A percentile compares a stretch with the other conserved stretches of the same genome.
Evolutionary conservation across 2,888 invertebrate species (phyloP).

Genomic region (Teleogryllus oceanicus): DNA sequence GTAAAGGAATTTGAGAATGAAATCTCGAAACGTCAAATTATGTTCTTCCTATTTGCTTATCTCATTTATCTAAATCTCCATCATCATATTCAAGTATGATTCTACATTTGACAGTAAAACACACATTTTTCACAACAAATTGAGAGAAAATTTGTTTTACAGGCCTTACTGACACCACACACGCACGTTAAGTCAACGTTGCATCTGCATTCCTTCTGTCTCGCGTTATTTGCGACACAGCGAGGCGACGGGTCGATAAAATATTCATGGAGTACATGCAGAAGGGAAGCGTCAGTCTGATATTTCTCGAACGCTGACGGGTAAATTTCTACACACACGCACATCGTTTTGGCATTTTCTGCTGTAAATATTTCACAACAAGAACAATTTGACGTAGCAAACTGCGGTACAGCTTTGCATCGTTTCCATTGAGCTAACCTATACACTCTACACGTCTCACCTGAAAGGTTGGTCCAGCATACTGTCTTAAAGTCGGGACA

Average conservation of each 20-base stretch:
- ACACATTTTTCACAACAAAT: too few species aligned
- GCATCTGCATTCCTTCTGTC: neutral
- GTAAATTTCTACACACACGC: conserved; percentile 2
- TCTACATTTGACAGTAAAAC: too few species aligned
- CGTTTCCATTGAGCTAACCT: neutral
- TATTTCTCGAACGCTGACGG: neutral
- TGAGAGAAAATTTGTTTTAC: too few species aligned
- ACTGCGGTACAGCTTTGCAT: neutral
- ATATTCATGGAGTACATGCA: conserved; percentile 6
- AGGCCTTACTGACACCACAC: neutral
- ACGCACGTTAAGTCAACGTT: conserved; percentile 8
- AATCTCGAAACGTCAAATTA: too few species aligned
- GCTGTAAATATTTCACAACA: neutral
- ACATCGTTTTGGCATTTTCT: neutral
- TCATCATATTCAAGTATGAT: too few species aligned
- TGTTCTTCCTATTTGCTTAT: too few species aligned
- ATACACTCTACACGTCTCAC: conserved; percentile 52
- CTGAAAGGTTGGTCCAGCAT: conserved; percentile 71
- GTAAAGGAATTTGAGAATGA: too few species aligned
- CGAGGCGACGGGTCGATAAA: conserved; percentile 18
- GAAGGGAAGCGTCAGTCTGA: conserved; percentile 9
- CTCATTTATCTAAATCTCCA: too few species aligned
- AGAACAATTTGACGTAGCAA: neutral
- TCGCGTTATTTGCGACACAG: conserved; percentile 10
- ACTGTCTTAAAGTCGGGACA: conserved; percentile 59